Conservation (phyloP, 2,888 invertebrate species). For the Caenorhabditis wallacei region DNA sequence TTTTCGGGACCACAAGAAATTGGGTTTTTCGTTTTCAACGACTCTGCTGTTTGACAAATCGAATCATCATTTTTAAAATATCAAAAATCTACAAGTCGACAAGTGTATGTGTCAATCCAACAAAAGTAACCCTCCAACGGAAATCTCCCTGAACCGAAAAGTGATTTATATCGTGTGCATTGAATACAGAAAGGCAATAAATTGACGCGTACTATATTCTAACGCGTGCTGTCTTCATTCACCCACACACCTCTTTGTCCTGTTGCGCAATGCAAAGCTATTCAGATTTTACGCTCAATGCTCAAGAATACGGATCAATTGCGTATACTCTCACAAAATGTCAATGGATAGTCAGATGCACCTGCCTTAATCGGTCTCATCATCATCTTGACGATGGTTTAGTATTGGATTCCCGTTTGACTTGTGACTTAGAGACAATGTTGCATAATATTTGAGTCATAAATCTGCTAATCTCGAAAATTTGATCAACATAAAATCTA, state of each 20-base stretch:
- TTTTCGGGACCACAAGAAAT: conserved; percentile 63
- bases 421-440: conserved; percentile 40
- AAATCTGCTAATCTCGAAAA: conserved; percentile 40
- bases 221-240: conserved; percentile 14
- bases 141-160: conserved; percentile 19
- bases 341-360: conserved; percentile 34
- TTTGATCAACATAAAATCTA: conserved; percentile 31
- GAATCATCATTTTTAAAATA: conserved; percentile 43
- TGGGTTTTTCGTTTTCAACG: conserved; percentile 44
- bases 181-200: conserved; percentile 56
- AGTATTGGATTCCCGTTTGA: not conserved
- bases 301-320: conserved; percentile 55
- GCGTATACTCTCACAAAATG: conserved; percentile 7
- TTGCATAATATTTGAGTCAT: conserved; percentile 44
- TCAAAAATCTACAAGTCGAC: conserved; percentile 50
- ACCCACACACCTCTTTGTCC: conserved; percentile 58
- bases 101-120: not conserved
- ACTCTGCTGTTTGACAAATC: conserved; percentile 21
- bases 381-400: conserved; percentile 12
- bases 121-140: not conserved
- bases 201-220: conserved; percentile 55
- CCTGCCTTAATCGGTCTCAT: conserved; percentile 48
- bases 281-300: conserved; percentile 61
- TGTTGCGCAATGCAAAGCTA: conserved; percentile 47
- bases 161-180: conserved; percentile 60